Percentiles rank a stretch among this genome's conserved stretches.
Evolutionary conservation across 2,797 vertebrate species (phyloP).

Genomic region (Remorina albescens): DNA sequence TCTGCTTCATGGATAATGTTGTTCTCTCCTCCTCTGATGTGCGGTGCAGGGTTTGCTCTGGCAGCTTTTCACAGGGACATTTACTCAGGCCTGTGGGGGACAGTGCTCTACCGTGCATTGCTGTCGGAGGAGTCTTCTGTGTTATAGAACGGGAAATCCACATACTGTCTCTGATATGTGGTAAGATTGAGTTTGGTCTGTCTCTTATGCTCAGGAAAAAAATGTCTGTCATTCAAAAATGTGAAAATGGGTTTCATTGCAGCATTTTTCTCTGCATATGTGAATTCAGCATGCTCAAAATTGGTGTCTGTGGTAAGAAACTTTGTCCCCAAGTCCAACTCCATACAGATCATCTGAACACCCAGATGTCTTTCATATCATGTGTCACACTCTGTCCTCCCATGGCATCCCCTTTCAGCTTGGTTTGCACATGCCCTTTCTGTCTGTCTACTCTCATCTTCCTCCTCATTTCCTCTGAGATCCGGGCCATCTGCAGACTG

Average conservation of each 20-base stretch:
- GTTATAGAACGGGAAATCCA: constrained; percentile 92
- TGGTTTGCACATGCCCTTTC: constrained; percentile 88
- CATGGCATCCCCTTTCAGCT: constrained; percentile 76
- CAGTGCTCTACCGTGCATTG: constrained; percentile 87
- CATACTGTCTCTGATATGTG: constrained; percentile 85
- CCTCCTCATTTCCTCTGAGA: constrained; percentile 86
- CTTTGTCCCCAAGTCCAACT: constrained; percentile 6
- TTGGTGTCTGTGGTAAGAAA: constrained; percentile 80
- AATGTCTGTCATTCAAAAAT: neutral
- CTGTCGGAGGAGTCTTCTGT: constrained; percentile 91
- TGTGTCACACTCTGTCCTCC: constrained; percentile 50
- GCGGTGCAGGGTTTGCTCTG: constrained; percentile 83
- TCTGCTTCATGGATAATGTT: neutral
- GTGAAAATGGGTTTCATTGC: neutral
- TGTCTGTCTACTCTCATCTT: constrained; percentile 88
- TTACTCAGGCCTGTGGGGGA: constrained; percentile 90
- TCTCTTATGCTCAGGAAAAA: neutral
- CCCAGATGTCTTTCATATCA: constrained; percentile 36
- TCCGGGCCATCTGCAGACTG: constrained; percentile 83
- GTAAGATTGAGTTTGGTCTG: constrained; percentile 70
- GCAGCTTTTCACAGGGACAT: constrained; percentile 85
- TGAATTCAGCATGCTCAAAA: constrained; percentile 82
- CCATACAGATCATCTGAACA: constrained; percentile 7
- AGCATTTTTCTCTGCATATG: constrained; percentile 88
- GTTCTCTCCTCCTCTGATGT: constrained; percentile 22